Evolutionary conservation across 2,797 vertebrate genomes (phyloP), one percentile per base, ranked within the genome.

Genomic region (Pseudocheirus occidentalis): DNA sequence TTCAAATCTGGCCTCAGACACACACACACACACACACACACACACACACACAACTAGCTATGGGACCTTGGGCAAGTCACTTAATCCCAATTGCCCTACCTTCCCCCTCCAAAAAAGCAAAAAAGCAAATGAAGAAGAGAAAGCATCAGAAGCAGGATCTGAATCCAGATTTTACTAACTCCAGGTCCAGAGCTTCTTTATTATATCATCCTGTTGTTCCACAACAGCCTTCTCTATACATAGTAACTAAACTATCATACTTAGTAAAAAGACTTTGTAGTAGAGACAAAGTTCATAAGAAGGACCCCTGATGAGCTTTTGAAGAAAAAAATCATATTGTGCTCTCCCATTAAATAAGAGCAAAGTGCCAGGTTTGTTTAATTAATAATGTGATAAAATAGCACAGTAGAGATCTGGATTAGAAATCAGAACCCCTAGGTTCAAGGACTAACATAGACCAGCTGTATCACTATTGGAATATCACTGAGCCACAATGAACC

Each of bases 211-310:
- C 58, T 59, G 12, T 59, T 31, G 29, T 59, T 31, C 58, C 31
- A 59, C 4, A 59, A 59, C 29, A 55, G 3, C 18, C 1, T 21
- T 16, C 50, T n/a, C 55, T 34, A 28, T 62, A 53, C 50, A 92
- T 1, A 56, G 27, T 46, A 52, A 29, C 91, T 90, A 56, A 56
- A 56, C 24, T 5, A 31, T 18, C 46, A 34, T 62, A 53, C 91
- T 18, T 55, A 40, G 40, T 90, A 21, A 29, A 91, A 92, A 96
- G 81, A 55, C 34, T 90, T 94, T 11, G 40, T 73, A 92, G 57
- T 7, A 55, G 92, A 94, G 28, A 87, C 40, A 56, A 95, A 46
- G 14, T 89, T 95, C 66, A 59, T 52, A 92, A 90, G 14, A 93
- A 94, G 92, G 95, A 58, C 40, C 55, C 29, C 28, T 53, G 46